phyloP scores from a whole-genome alignment of 92 coral and sea anemone species.

The Porites evermanni region DNA sequence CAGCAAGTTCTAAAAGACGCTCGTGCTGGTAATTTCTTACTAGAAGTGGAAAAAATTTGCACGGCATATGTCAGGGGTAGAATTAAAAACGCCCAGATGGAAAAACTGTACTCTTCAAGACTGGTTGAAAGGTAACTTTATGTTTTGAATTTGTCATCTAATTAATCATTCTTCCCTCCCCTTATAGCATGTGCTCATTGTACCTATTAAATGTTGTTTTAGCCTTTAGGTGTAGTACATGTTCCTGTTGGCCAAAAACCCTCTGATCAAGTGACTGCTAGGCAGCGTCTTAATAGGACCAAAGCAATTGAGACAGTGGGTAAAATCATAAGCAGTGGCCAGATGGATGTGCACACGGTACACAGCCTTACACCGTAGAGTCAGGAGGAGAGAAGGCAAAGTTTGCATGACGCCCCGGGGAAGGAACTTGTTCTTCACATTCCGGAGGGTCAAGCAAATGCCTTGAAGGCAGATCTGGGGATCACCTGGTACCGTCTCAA shows the following conservation, averaged over 20 bases:
- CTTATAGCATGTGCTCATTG: not conserved
- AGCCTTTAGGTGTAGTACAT: not conserved
- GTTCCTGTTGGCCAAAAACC: too few species aligned
- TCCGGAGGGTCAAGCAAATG: conserved; percentile 20
- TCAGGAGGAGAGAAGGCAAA: conserved; percentile 26
- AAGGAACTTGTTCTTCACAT: not conserved
- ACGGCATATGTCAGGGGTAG: not conserved
- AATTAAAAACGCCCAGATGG: too few species aligned
- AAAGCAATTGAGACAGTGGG: not conserved
- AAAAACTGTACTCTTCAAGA: too few species aligned
- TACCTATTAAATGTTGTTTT: too few species aligned
- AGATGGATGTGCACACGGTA: conserved; percentile 18
- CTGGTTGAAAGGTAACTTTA: not conserved
- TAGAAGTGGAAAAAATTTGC: not conserved
- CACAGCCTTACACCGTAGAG: conserved; percentile 1
- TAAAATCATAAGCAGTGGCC: conserved; percentile 31
- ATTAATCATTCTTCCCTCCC: not conserved
- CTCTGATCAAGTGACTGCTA: not conserved
- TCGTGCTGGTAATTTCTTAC: not conserved
- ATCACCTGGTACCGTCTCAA: not conserved
- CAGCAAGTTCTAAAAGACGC: not conserved
- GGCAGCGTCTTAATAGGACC: not conserved
- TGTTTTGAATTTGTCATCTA: not conserved
- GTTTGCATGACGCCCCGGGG: conserved; percentile 31
- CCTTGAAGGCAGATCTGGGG: not conserved